Evolutionary conservation across 2,888 invertebrate genomes (phyloP).

Genomic region (Hydropsyche betteni): DNA sequence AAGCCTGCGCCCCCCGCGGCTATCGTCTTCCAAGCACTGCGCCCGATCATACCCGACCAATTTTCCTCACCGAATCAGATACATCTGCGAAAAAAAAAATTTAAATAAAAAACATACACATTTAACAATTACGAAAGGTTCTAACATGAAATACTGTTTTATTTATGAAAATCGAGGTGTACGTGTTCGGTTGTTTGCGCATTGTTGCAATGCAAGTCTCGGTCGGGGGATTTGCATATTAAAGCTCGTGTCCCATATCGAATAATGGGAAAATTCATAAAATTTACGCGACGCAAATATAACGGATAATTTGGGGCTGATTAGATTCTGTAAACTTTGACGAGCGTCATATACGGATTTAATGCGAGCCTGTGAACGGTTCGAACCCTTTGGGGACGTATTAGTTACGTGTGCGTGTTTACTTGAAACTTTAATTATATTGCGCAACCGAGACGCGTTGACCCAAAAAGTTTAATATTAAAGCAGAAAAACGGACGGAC

Average conservation of each 20-base stretch:
- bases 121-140: not conserved
- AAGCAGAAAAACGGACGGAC: conserved; percentile 1
- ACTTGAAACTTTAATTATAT: conserved; percentile 31
- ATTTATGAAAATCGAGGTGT: too few species aligned
- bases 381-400: conserved; percentile 6
- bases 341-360: conserved; percentile 8
- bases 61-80: conserved; percentile 22
- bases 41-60: conserved; percentile 32
- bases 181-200: too few species aligned
- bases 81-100: conserved; percentile 25
- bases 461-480: conserved; percentile 26
- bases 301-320: not conserved
- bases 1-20: conserved; percentile 30
- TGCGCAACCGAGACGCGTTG: conserved; percentile 27
- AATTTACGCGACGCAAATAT: too few species aligned
- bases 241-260: not conserved
- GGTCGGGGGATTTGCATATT: too few species aligned
- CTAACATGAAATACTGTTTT: too few species aligned
- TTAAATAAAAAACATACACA: not conserved
- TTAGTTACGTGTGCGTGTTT: conserved; percentile 24
- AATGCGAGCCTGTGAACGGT: not conserved
- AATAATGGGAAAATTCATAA: conserved; percentile 1
- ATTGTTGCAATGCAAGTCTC: too few species aligned
- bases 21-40: not conserved
- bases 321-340: conserved; percentile 15